Base-by-base conservation (phyloP, 2,113 vertebrate species). In the Cygnus atratus region DNA sequence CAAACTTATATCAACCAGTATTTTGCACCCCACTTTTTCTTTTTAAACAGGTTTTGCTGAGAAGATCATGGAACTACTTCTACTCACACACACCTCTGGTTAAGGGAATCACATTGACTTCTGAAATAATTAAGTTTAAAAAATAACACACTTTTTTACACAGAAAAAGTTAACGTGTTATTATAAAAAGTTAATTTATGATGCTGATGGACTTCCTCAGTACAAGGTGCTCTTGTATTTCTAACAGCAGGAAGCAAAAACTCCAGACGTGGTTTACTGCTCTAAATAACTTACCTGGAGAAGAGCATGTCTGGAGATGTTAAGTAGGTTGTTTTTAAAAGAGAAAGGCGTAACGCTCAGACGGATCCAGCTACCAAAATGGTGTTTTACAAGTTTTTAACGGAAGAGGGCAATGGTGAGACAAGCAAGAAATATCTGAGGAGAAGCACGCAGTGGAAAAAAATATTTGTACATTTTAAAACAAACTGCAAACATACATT, bases 361-460 rank as follows among this genome's bases (percentile, higher is more conserved):
- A 84, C 43, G 63, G 37, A 26, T 65, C 28, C 80, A 82, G 71
- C 77, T 61, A 3, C 1, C 63, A 33, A 85, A 85, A 84, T 5
- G 28, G 50, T 94, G 91, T 37, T 58, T 80, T 97, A 63, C 95
- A 87, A 33, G 55, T n/a, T 80, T 92, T 72, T 61, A 94, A 97
- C 98, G 97, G 95, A 73, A 98, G 98, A 97, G 98, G 98, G 98
- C 98, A 97, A 97, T 0, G 91, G 93, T 97, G 97, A 97, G 94
- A 95, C n/a, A 89, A 95, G 85, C 10, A 19, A 11, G 94, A 94
- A 95, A 84, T 62, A 94, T 20, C 43, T 7, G 37, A 95, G 90
- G 52, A 77, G 82, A 83, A 88, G 91, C 54, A 93, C 90, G 65
- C 94, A 93, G 86, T 82, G 96, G 37, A 12, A 94, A 92, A 96